Base-by-base conservation (phyloP, 2,113 vertebrate genomes). In the Salvelinus alpinus region DNA sequence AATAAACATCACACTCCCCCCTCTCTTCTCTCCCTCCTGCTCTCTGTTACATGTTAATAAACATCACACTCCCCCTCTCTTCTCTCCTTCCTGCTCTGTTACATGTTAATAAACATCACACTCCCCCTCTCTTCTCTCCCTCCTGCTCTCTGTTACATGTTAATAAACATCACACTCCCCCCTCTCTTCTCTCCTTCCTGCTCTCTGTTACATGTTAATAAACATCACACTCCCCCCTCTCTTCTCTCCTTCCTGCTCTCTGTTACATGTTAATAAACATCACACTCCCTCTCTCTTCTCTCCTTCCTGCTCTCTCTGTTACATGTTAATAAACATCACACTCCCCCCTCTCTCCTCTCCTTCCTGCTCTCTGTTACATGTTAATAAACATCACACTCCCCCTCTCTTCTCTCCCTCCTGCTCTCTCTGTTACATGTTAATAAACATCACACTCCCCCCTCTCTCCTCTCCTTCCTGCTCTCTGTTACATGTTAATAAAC, bases 21-120 rank as follows among this genome's bases (percentile, higher is more conserved):
- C 1, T 25, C 31, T 1, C 31, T 31, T 31, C 31, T 31, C 4
- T 31, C 31, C 31, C 5, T 16, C 71, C 14, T 44, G 25, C 25
- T 27, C 24, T 24, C 75, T 82, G 27, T 84, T 85, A 85, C 88
- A 87, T 89, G 88, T 76, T 79, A 88, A 86, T 77, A 78, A 31
- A 27, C 27, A 27, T 27, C 77, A 34, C 71, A 12, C 71, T 27
- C 29, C 29, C 29, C 29, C 27, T 31, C 5, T 1, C 29, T 31
- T 31, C 31, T 31, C 31, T 31, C 31, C 31, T 31, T 16, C 71
- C 14, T 44, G 25, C 27, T 12, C 75, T 82, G 27, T 27, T 27
- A 27, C 27, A 27, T 27, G 27, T 27, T 27, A 27, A 27, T 27
- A 27, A 27, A 27, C 27, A 27, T 27, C 27, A 73, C 71, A 24